phyloP scores from a whole-genome alignment of 2,797 vertebrate species.

The Rhinophrynus dorsalis region DNA sequence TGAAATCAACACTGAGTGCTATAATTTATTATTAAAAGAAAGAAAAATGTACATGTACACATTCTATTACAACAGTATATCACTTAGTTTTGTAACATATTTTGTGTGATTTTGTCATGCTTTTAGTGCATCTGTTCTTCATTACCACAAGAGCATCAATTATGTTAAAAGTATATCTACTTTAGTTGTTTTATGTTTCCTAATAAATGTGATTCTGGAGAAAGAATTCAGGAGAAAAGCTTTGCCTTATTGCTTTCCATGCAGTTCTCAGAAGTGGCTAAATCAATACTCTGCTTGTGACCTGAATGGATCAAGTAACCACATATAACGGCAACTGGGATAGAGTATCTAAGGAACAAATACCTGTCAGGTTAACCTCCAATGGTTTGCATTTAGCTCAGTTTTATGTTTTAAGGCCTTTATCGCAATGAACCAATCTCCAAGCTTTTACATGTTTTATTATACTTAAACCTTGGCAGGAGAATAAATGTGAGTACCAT shows the following conservation, averaged over 20 bases:
- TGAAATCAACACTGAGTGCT: too few species aligned
- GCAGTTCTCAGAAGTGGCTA: conserved; percentile 26
- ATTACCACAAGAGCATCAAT: too few species aligned
- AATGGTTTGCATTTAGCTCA: not conserved
- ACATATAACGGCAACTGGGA: conserved; percentile 12
- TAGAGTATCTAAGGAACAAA: conserved; percentile 11
- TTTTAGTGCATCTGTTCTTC: too few species aligned
- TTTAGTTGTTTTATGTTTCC: too few species aligned
- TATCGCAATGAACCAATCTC: not conserved
- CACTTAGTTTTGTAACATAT: too few species aligned
- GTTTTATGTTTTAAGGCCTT: not conserved
- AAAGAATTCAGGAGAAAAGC: not conserved
- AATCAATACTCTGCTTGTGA: conserved; percentile 32
- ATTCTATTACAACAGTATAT: too few species aligned
- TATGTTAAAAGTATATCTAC: too few species aligned
- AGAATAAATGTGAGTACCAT: not conserved
- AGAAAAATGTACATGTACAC: too few species aligned
- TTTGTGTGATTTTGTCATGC: too few species aligned
- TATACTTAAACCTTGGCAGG: not conserved
- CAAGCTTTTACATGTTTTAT: not conserved
- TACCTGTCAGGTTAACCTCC: not conserved
- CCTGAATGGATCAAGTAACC: conserved; percentile 29
- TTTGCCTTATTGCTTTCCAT: conserved; percentile 9
- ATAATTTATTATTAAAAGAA: too few species aligned
- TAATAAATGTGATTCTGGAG: too few species aligned